A percentile compares a stretch with the other conserved stretches of the same genome.
Evolutionary conservation across 2,113 vertebrate genomes (phyloP).

Genomic region (Brienomyrus brachyistius): DNA sequence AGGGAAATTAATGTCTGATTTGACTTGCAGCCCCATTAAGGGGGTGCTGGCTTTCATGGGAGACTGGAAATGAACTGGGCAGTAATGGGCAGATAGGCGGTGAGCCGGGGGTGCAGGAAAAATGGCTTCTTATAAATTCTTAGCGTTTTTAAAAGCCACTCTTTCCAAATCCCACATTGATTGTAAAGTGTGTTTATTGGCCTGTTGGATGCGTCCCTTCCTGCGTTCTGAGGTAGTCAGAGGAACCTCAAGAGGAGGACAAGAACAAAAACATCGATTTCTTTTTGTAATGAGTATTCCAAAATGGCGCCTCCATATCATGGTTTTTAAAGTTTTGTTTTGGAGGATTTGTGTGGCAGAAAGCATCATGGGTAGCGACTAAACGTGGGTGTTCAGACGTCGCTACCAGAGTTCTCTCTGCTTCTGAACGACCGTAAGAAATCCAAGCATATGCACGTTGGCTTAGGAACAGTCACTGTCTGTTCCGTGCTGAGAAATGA

Average conservation of each 20-base stretch:
- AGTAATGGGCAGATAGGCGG: background rate
- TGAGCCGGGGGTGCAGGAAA: background rate
- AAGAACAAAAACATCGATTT: background rate
- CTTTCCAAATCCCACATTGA: background rate
- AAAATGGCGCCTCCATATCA: background rate
- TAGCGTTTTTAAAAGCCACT: background rate
- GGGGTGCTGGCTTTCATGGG: background rate
- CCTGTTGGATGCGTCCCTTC: background rate
- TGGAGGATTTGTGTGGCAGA: background rate
- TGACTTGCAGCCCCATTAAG: background rate
- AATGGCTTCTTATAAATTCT: background rate
- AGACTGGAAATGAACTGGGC: background rate
- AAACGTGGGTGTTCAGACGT: background rate
- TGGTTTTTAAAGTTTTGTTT: background rate
- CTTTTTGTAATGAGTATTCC: background rate
- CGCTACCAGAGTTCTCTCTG: background rate
- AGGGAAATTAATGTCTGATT: background rate
- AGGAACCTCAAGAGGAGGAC: background rate
- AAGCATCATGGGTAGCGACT: background rate
- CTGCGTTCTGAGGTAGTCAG: background rate
- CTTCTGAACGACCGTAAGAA: background rate
- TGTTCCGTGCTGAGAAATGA: background rate
- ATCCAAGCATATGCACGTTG: background rate
- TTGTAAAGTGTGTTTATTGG: background rate
- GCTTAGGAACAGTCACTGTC: background rate